These are phyloP conservation scores for Galaxea fascicularis DNA, from an alignment of 92 coral and sea anemone species.

Conservation along the genomic window DNA sequence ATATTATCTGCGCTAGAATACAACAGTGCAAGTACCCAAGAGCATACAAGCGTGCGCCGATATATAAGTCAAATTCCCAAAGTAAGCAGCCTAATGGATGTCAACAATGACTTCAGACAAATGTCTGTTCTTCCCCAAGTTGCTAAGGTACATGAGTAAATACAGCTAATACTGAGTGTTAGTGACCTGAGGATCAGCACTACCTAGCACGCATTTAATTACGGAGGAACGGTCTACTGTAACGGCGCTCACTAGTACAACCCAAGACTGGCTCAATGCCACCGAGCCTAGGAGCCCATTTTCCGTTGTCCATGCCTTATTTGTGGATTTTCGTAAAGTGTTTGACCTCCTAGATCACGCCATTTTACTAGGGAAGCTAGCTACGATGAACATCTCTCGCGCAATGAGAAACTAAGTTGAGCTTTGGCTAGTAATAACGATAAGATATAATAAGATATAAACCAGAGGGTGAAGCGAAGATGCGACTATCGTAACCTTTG, in stretches of 20 bases:
- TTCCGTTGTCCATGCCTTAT: background rate
- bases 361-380: background rate
- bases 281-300: background rate
- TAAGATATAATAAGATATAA: no score
- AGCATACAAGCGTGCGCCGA: conserved; percentile 46
- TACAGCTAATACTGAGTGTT: no score
- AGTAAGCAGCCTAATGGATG: conserved; percentile 18
- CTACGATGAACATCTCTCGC: background rate
- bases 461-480: no score
- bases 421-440: no score
- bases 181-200: no score
- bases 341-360: background rate
- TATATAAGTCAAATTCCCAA: conserved; percentile 53
- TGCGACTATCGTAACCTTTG: no score
- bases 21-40: conserved; percentile 31
- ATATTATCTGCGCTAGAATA: conserved; percentile 33
- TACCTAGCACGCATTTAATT: no score
- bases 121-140: no score
- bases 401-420: no score
- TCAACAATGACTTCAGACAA: conserved; percentile 33
- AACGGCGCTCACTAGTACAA: no score
- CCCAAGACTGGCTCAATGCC: background rate
- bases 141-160: no score
- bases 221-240: no score
- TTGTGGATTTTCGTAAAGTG: background rate